Evolutionary conservation across 2,113 vertebrate species (phyloP), one percentile per base, ranked within the genome.

Genomic region (Bujurquina vittata): DNA sequence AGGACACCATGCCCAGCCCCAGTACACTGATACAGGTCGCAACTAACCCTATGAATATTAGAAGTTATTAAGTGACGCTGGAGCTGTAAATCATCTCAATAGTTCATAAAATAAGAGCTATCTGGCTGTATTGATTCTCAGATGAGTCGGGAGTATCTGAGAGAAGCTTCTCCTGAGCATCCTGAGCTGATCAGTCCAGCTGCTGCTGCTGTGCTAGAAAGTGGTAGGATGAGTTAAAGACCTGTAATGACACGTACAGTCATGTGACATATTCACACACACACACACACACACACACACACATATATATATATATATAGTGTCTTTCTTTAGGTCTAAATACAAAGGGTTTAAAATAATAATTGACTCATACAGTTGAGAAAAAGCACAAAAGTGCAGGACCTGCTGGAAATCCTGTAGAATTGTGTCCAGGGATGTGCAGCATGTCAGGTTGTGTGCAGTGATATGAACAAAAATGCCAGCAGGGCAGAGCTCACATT

Each of bases 101-200:
- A 9, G 33, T 40, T 43, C 14, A 11, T 52, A 4, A 46, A 77
- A 29, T 20, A 43, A 15, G 40, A 33, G 14, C 35, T 7, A 1
- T 74, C 75, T 61, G 17, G 8, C 12, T 77, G 9, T 43, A 62
- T 4, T 90, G 61, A 75, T 74, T 77, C 61, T 75, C 90, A 96
- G 97, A 87, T 95, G 88, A 86, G 82, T 52, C 57, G 20, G 15
- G 78, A 84, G 12, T 77, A 92, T 60, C 65, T 93, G 79, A 93
- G 94, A 73, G 91, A 90, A 15, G 33, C 46, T 3, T 63, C 78
- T 14, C 75, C 61, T 10, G 85, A 85, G 20, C 84, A 46, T 60
- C 81, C 62, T 14, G 83, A 76, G 10, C 5, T 18, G 18, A 12
- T 4, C 49, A 63, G 84, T 17, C 43, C 77, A 31, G 18, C 82